phyloP scores from a whole-genome alignment of 1,140 invertebrate species.

The Brachionus angularis region DNA sequence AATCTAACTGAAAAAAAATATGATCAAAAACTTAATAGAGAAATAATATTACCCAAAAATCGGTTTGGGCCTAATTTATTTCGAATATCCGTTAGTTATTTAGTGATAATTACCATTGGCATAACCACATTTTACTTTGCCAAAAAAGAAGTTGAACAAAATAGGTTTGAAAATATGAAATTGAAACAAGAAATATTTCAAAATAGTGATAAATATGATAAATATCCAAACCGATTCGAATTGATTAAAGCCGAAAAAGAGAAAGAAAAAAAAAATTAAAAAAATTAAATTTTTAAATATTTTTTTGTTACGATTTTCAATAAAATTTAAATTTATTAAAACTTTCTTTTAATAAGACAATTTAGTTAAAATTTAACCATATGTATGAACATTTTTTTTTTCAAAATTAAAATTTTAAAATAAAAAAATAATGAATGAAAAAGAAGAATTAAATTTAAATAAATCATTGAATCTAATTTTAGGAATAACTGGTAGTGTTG shows the following conservation, averaged over 20 bases:
- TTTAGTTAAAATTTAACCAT: too few relatives aligned
- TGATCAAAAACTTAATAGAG: conserved; percentile 7
- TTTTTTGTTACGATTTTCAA: background rate
- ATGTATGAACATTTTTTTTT: too few relatives aligned
- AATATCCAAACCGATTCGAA: conserved; percentile 36
- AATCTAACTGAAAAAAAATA: too few relatives aligned
- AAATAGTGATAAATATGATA: background rate
- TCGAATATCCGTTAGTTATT: conserved; percentile 19
- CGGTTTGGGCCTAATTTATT: conserved; percentile 38
- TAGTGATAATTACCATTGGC: conserved; percentile 12
- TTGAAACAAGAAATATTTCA: conserved; percentile 23
- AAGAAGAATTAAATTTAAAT: background rate
- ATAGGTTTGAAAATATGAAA: conserved; percentile 21
- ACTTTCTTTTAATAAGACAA: too few relatives aligned
- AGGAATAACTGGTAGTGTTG: conserved; percentile 41
- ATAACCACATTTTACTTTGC: conserved; percentile 43
- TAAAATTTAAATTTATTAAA: conserved; percentile 6
- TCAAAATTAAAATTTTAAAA: too few relatives aligned
- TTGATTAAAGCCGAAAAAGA: conserved; percentile 6
- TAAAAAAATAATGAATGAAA: background rate
- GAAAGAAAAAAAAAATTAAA: background rate
- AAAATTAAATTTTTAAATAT: background rate
- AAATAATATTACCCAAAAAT: conserved; percentile 13
- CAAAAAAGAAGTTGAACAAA: conserved; percentile 37
- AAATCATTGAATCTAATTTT: conserved; percentile 24